Conservation (phyloP, 2,113 vertebrate genomes). For the Equus przewalskii region DNA sequence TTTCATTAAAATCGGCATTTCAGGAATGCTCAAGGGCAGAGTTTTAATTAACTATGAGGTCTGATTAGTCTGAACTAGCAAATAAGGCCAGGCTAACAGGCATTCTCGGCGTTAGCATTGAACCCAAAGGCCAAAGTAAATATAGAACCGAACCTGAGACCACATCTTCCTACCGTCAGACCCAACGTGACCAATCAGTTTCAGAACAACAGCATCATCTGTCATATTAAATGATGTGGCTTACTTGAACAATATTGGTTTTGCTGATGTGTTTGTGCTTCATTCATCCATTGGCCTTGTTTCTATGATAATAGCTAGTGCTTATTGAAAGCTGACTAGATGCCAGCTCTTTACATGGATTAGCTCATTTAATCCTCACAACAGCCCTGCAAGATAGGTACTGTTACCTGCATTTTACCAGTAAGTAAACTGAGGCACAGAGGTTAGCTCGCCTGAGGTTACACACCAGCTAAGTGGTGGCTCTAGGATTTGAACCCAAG, state of each 20-base stretch:
- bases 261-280: not conserved
- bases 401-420: not conserved
- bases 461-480: not conserved
- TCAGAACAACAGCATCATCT: not conserved
- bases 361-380: not conserved
- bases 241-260: not conserved
- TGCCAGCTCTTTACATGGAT: not conserved
- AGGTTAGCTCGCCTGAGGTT: not conserved
- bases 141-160: not conserved
- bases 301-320: not conserved
- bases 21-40: not conserved
- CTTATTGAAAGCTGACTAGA: not conserved
- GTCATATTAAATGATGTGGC: not conserved
- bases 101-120: not conserved
- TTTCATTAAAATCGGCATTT: conserved; percentile 9
- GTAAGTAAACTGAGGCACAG: not conserved
- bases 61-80: not conserved
- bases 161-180: not conserved
- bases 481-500: conserved; percentile 4
- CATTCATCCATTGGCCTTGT: not conserved
- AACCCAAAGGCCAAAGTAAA: not conserved
- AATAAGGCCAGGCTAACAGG: not conserved
- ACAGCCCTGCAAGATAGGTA: not conserved
- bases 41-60: not conserved
- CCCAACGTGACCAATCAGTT: not conserved